Evolutionary conservation across 2,888 invertebrate genomes (phyloP).

Genomic region (Oscheius myriophilus): DNA sequence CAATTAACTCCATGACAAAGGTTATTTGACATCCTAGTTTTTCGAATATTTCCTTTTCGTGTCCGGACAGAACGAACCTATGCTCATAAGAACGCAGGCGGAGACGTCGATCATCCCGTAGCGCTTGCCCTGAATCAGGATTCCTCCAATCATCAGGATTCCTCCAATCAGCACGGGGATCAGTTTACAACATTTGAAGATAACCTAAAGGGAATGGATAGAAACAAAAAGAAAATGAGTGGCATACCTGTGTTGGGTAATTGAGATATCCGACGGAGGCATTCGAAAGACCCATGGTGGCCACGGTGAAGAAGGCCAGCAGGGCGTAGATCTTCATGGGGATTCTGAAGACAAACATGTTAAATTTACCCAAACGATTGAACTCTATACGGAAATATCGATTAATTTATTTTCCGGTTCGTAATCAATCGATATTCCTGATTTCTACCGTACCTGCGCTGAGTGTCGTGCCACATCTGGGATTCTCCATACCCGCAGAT

Average conservation of each 20-base stretch:
- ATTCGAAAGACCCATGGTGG: conserved; percentile 95
- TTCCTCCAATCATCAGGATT: conserved; percentile 92
- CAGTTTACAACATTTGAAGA: conserved; percentile 96
- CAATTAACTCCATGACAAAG: no score
- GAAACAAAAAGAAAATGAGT: no score
- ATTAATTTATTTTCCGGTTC: no score
- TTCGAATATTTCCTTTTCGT: no score
- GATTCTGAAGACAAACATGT: conserved; percentile 77
- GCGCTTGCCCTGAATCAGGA: conserved; percentile 81
- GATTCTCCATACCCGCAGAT: conserved; percentile 83
- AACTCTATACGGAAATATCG: no score
- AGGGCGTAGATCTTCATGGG: conserved; percentile 84
- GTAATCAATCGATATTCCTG: no score
- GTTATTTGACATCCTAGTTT: no score
- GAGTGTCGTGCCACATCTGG: conserved; percentile 74
- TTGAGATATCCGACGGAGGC: conserved; percentile 91
- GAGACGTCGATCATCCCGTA: conserved; percentile 56
- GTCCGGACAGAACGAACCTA: conserved; percentile 40
- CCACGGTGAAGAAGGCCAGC: conserved; percentile 86
- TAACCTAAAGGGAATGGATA: conserved; percentile 76
- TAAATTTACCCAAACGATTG: no score
- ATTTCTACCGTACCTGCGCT: conserved; percentile 71
- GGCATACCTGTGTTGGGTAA: conserved; percentile 86
- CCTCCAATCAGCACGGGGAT: conserved; percentile 94
- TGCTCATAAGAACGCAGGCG: conserved; percentile 66